These are phyloP conservation scores for Electrona antarctica DNA, from an alignment of 2,113 vertebrate genomes.

Conservation along the genomic window DNA sequence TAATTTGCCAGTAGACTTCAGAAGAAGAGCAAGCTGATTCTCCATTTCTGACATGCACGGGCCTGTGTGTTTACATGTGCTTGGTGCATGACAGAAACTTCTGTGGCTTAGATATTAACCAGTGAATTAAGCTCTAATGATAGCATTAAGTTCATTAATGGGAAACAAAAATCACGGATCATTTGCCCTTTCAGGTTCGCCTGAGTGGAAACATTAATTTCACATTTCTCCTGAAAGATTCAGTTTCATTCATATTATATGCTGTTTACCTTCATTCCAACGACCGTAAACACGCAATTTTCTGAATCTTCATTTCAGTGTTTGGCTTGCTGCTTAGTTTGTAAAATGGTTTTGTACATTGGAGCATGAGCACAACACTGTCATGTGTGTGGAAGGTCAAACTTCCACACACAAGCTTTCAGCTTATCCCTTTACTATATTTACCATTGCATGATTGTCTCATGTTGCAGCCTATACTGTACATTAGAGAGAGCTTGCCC, in stretches of 20 bases:
- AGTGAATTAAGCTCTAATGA: constrained; percentile 64
- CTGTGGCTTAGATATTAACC: constrained; percentile 55
- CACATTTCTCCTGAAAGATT: constrained; percentile 7
- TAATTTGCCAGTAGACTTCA: constrained; percentile 37
- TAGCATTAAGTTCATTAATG: constrained; percentile 49
- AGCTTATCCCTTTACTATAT: constrained; percentile 37
- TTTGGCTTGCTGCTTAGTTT: not conserved
- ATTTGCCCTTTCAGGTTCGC: constrained; percentile 46
- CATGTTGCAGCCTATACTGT: constrained; percentile 33
- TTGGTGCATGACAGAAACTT: constrained; percentile 57
- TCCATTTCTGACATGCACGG: constrained; percentile 46
- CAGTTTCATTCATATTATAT: not conserved
- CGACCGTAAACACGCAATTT: constrained; percentile 8
- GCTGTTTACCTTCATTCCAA: not conserved
- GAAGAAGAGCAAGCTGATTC: constrained; percentile 39
- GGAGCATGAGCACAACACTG: not conserved
- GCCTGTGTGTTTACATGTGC: constrained; percentile 61
- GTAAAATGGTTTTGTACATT: not conserved
- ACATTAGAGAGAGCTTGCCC: constrained; percentile 17
- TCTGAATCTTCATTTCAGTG: not conserved
- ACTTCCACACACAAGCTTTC: not conserved
- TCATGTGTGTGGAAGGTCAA: not conserved
- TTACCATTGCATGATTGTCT: constrained; percentile 36
- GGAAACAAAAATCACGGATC: constrained; percentile 45
- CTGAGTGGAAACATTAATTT: constrained; percentile 25